phyloP scores from a whole-genome alignment of 2,888 invertebrate genomes.

The Luffia ferchaultella region DNA sequence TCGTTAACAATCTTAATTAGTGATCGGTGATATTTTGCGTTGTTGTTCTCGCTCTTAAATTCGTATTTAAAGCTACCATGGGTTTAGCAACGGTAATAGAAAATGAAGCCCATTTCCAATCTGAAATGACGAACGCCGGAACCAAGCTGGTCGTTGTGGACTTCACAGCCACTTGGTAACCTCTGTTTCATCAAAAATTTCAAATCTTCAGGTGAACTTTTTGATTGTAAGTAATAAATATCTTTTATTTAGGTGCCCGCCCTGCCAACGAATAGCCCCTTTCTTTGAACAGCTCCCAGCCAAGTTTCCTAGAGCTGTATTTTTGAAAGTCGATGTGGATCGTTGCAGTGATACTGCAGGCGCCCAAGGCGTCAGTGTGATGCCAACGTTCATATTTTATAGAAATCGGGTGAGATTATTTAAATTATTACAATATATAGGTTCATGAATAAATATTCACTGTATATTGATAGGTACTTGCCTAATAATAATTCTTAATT shows the following conservation, averaged over 20 bases:
- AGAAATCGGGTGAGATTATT: constrained; percentile 74
- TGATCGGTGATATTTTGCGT: too few species aligned
- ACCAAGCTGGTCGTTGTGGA: constrained; percentile 92
- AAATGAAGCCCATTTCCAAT: constrained; percentile 84
- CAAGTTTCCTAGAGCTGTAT: constrained; percentile 89
- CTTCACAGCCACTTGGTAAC: constrained; percentile 93
- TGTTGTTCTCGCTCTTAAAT: too few species aligned
- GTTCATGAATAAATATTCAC: not conserved
- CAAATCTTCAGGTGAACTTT: too few species aligned
- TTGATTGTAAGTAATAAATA: not conserved
- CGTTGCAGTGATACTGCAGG: constrained; percentile 89
- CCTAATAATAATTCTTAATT: not conserved
- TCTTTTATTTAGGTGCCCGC: constrained; percentile 83
- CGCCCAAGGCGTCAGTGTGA: constrained; percentile 89
- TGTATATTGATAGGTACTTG: not conserved
- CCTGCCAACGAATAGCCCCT: constrained; percentile 94
- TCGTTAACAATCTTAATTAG: too few species aligned
- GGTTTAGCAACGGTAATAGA: constrained; percentile 71
- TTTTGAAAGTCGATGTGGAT: constrained; percentile 95
- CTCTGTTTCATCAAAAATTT: not conserved
- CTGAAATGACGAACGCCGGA: constrained; percentile 85
- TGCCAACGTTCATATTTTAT: constrained; percentile 98
- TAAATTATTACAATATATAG: not conserved
- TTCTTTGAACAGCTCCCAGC: constrained; percentile 87
- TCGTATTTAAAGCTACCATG: too few species aligned